Evolutionary conservation across 2,797 vertebrate genomes (phyloP), one percentile per base, ranked within the genome.

Genomic region (Poecilia velifera): DNA sequence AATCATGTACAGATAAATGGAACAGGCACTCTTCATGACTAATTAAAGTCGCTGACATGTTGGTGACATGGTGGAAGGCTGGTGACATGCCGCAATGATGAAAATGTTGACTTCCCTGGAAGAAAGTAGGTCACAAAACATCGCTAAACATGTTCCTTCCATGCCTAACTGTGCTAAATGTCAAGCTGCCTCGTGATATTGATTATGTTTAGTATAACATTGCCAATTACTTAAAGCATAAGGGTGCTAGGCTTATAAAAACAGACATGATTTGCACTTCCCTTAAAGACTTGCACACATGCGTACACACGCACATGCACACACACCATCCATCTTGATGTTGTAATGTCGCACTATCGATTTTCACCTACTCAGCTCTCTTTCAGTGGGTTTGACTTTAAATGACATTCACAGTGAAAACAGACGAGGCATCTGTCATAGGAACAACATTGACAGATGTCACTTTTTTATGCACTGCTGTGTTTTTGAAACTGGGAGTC

Each of bases 21-120:
- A 83, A 92, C 83, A 84, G 93, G 91, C 93, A 86, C 79, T 53
- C 74, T 66, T 82, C 72, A 93, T 95, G 82, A 95, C 95, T 96
- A 94, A 95, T 95, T 92, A 87, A 95, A 91, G 82, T 74, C 57
- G 72, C 86, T 88, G 89, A 92, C 93, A 92, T 93, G 93, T 90
- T 85, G 86, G 79, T 91, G 90, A 94, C 93, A 94, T 92, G 91
- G 88, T 74, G 76, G 90, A 88, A 82, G 80, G 84, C 86, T 91
- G 86, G 88, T 57, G 81, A 93, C 90, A 87, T 93, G 89, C 86
- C 90, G 64, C 55, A 64, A 84, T 85, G 91, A 91, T 80, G 91
- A 92, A 90, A 93, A 79, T 89, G 89, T 94, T 94, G 91, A 91
- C 84, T 91, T 87, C 55, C 76, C 86, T 72, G 76, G 68, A 74